Evolutionary conservation across 1,140 invertebrate species (phyloP), one percentile per base, ranked within the genome.

Genomic region (Drosophila nigromelanica): DNA sequence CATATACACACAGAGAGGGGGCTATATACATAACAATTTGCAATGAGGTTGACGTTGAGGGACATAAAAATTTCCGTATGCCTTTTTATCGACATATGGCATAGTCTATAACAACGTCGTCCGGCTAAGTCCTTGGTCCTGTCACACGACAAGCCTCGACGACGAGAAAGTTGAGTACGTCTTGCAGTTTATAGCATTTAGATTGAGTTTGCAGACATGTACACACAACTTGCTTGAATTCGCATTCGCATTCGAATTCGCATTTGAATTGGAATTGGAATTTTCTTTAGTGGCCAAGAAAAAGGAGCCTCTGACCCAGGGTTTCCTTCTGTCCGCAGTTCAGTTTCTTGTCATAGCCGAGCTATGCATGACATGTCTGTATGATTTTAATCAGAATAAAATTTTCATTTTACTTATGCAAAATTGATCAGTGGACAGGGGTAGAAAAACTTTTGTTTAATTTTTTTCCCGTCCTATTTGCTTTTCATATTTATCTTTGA

Each of bases 321-420:
- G 30, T n/a, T 35, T n/a, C 14, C 24, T 5, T 27, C 43, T 52
- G 37, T 52, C 6, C 10, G 30, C 1, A 0, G 11, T 2, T 27
- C 39, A 30, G 37, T 12, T 37, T 55, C 68, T 45, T 60, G 59
- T 62, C 50, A 67, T 21, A 43, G 47, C 43, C 48, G 30, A 50
- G 56, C 45, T 71, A 71, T 64, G 60, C 54, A 43, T 66, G 45
- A 66, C 61, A 72, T 62, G 55, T 73, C 45, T 40, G 63, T 64
- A 75, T 83, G 82, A 83, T 89, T 89, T 87, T 87, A 87, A 87
- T 87, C 83, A 87, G 79, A 71, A 82, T 89, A 76, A 89, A 87
- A 79, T 79, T 87, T 73, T 82, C 78, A 48, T 72, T 63, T 75
- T 63, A 27, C 39, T 30, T 5, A 56, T 59, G 35, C 24, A 54